Base-by-base conservation (phyloP, 1,140 invertebrate species). In the Papilio polyxenes region DNA sequence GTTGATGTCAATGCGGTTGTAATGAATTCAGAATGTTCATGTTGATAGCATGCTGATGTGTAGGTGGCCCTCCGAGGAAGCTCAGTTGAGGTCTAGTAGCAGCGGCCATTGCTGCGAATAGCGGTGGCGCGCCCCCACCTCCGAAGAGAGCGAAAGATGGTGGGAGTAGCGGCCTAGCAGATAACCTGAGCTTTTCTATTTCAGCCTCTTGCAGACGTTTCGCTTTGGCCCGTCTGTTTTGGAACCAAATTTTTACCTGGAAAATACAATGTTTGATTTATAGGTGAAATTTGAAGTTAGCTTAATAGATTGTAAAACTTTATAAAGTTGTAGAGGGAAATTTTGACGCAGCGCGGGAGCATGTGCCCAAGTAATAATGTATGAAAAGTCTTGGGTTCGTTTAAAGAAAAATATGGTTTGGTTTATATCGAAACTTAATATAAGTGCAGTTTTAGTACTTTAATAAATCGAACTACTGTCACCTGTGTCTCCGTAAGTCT, bases 181-280 rank as follows among this genome's bases (percentile, higher is more conserved):
- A 94, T 3, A 95, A 81, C 8, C 94, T 86, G 2, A 95, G 88
- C 92, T 98, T 98, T 91, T 98, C 98, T 89, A 98, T 96, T 95
- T 99, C 98, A 10, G 98, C 98, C 92, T 99, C 98, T 92, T 99
- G 98, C 31, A 99, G 95, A 40, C 98, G 95, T 94, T 99, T 99
- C 85, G 98, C 97, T 94, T 99, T 99, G 59, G 98, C 98, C 49
- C 98, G 95, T 15, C 98, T 96, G 93, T 99, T 99, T 96, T 99
- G 98, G 92, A 99, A 99, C 98, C 98, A 99, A 86, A 99, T 99
- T 96, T 99, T 99, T 74, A 98, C 98, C 94, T 93, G 93, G 31
- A 92, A 92, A 17, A 59, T n/a, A 3, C 49, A 51, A 51, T 10
- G 13, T 51, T 51, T 13, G 10, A 51, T 51, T 51, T 51, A 51